Percentiles rank a stretch among this genome's conserved stretches.
Evolutionary conservation across 2,797 vertebrate species (phyloP).

Genomic region (Thaleichthys pacificus): DNA sequence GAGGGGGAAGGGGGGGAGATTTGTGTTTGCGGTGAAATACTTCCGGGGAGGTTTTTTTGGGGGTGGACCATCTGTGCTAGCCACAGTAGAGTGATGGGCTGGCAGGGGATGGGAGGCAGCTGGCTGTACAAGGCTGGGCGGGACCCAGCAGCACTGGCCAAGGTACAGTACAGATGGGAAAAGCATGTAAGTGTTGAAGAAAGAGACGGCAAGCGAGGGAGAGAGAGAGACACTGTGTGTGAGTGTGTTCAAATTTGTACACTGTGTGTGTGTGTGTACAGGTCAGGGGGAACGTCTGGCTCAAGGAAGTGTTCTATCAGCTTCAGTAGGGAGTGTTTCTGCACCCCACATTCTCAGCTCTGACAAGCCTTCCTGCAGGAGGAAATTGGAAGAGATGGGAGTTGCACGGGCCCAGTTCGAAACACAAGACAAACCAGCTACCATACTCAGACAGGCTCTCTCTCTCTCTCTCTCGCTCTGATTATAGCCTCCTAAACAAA

Average conservation of each 20-base stretch:
- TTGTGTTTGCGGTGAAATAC: slow-evolving; percentile 50
- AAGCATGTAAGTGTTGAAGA: slow-evolving; percentile 28
- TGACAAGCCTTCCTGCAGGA: slow-evolving; percentile 49
- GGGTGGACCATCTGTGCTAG: slow-evolving; percentile 46
- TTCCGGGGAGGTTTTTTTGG: background rate
- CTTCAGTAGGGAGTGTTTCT: slow-evolving; percentile 29
- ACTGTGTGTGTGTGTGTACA: background rate
- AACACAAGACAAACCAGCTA: slow-evolving; percentile 42
- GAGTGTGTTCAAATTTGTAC: slow-evolving; percentile 10
- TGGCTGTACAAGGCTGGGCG: slow-evolving; percentile 43
- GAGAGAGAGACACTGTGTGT: background rate
- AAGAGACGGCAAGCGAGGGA: background rate
- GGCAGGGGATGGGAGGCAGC: slow-evolving; percentile 44
- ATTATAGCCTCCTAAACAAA: background rate
- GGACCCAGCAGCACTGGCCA: slow-evolving; percentile 42
- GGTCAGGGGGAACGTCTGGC: slow-evolving; percentile 16
- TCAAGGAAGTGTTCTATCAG: slow-evolving; percentile 39
- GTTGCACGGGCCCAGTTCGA: slow-evolving; percentile 42
- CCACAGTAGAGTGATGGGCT: slow-evolving; percentile 48
- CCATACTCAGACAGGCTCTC: slow-evolving; percentile 20
- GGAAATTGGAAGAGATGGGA: slow-evolving; percentile 51
- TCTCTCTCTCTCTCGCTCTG: background rate
- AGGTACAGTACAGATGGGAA: slow-evolving; percentile 36
- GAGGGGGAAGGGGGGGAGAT: too few relatives aligned
- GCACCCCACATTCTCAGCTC: slow-evolving; percentile 9